Percentiles rank a stretch among this genome's conserved stretches.
Conservation (phyloP, 2,888 invertebrate species). For the Prostheceraeus crozeri region DNA sequence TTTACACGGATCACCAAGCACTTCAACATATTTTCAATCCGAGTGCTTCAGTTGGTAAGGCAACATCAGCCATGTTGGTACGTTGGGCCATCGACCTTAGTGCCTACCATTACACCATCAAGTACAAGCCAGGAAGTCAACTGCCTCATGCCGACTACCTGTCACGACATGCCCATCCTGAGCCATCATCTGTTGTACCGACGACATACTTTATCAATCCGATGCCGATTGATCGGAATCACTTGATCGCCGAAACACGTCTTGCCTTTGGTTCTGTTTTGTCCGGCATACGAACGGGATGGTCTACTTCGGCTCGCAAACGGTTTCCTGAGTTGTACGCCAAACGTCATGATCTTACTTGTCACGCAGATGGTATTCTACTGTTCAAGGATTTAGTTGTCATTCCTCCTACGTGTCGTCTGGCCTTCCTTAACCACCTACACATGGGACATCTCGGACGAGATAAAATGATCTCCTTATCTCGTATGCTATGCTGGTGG, state of each 20-base stretch:
- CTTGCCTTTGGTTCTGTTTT: conserved; percentile 17
- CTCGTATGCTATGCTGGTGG: conserved; percentile 15
- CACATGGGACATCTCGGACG: conserved; percentile 13
- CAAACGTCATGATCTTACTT: no score
- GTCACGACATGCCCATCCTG: conserved; percentile 16
- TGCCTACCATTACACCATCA: conserved; percentile 22
- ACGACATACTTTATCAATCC: conserved; percentile 15
- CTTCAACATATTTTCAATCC: conserved; percentile 2
- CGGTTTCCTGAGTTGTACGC: no score
- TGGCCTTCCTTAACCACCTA: neutral
- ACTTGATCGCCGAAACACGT: conserved; percentile 8
- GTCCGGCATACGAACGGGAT: conserved; percentile 1
- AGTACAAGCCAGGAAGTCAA: neutral
- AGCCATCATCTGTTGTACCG: neutral
- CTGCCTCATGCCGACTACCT: conserved; percentile 15
- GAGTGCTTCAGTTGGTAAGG: neutral
- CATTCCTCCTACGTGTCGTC: no score
- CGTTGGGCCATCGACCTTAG: conserved; percentile 21
- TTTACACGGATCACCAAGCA: conserved; percentile 15
- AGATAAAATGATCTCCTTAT: conserved; percentile 8
- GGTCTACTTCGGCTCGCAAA: conserved; percentile 21
- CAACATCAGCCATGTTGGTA: conserved; percentile 13
- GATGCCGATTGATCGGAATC: neutral
- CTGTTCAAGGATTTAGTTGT: no score
- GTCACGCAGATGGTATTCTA: no score